Conservation (phyloP, 2,113 vertebrate species). For the Rana temporaria region DNA sequence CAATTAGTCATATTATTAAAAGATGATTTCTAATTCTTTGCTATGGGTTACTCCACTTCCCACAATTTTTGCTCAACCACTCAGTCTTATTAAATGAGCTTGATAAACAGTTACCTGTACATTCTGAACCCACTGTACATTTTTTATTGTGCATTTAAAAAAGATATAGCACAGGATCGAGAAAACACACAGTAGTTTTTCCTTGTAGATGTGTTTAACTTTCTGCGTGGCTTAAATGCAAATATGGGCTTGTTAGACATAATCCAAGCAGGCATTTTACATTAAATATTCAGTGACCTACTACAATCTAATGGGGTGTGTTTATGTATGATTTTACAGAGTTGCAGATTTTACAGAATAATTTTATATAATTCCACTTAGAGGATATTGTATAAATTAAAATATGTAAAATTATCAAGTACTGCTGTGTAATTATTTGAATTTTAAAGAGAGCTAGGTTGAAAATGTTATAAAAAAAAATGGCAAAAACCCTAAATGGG, state of each 20-base stretch:
- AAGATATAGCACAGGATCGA: conserved; percentile 3
- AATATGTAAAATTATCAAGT: neutral
- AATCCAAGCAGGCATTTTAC: conserved; percentile 42
- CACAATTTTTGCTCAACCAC: too few species aligned
- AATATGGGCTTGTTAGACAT: conserved; percentile 20
- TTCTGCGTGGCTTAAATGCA: conserved; percentile 37
- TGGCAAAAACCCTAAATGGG: too few species aligned
- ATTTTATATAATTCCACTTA: conserved; percentile 1
- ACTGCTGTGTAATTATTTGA: too few species aligned
- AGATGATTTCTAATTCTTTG: too few species aligned
- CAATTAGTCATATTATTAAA: too few species aligned
- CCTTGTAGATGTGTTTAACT: conserved; percentile 22
- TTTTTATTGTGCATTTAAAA: neutral
- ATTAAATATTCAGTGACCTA: conserved; percentile 24
- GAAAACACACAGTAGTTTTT: neutral
- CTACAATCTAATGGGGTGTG: neutral
- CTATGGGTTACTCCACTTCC: too few species aligned
- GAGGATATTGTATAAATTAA: neutral
- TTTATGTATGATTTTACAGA: conserved; percentile 1
- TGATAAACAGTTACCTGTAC: too few species aligned
- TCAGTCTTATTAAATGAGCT: too few species aligned
- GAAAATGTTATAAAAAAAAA: too few species aligned
- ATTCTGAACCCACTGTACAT: neutral
- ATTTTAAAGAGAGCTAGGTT: too few species aligned
- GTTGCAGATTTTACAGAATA: neutral